Conservation (phyloP, 2,113 vertebrate species). For the Motacilla tschutschensis region DNA sequence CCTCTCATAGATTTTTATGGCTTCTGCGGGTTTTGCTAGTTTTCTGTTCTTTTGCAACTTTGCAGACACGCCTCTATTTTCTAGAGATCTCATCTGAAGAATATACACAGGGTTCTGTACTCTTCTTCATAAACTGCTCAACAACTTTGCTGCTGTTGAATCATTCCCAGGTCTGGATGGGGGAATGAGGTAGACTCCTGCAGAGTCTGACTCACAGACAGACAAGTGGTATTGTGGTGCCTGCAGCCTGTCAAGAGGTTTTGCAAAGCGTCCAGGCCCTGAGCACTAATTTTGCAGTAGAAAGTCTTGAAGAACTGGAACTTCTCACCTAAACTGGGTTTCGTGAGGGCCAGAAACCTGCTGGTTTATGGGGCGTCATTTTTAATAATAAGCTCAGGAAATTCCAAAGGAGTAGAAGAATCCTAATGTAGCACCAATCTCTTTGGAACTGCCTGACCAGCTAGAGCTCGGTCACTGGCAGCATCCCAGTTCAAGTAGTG, state of each 20-base stretch:
- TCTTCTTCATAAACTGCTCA: not conserved
- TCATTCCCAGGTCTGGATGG: rapidly evolving
- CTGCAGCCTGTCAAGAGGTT: not conserved
- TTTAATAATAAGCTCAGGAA: slow-evolving; percentile 42
- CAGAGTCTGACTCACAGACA: not conserved
- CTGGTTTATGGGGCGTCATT: not conserved
- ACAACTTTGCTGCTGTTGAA: not conserved
- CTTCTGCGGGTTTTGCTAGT: not conserved
- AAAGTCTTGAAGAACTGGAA: not conserved
- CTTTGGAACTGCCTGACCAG: not conserved
- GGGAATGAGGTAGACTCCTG: not conserved
- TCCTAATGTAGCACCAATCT: not conserved
- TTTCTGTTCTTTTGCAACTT: not conserved
- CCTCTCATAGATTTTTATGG: not conserved
- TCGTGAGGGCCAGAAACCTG: not conserved
- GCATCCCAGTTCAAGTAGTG: not conserved
- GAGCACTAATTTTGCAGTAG: not conserved
- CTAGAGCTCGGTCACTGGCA: not conserved
- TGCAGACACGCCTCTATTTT: not conserved
- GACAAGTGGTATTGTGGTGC: not conserved
- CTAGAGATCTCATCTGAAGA: not conserved
- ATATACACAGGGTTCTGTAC: not conserved
- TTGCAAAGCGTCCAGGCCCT: not conserved
- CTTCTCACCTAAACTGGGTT: not conserved
- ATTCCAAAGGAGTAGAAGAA: not conserved